Conservation (phyloP, 2,797 vertebrate species). For the Halcyon leucocephala region DNA sequence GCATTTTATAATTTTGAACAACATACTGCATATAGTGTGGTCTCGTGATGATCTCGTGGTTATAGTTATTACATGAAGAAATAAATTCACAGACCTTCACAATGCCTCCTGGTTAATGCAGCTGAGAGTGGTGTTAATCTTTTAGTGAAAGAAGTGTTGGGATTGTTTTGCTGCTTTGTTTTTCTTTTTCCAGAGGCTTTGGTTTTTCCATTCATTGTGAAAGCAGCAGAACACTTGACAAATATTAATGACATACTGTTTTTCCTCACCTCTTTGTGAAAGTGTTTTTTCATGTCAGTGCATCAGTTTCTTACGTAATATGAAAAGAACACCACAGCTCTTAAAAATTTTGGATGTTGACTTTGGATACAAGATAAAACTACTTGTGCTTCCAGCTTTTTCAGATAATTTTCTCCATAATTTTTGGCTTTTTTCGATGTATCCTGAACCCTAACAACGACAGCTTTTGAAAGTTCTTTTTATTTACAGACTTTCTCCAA, state of each 20-base stretch:
- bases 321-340: neutral
- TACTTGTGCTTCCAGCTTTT: neutral
- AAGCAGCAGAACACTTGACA: neutral
- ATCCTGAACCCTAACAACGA: neutral
- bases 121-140: neutral
- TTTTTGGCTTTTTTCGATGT: neutral
- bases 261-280: neutral
- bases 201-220: neutral
- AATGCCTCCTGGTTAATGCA: neutral
- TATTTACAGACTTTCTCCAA: neutral
- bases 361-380: neutral
- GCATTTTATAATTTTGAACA: neutral
- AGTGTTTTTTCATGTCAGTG: neutral
- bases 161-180: too few species aligned
- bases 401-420: neutral
- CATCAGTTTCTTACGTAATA: neutral
- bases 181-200: neutral
- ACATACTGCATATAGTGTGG: neutral
- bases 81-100: neutral
- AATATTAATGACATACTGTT: too few species aligned
- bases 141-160: accelerated
- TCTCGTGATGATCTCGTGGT: neutral
- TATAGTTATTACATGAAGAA: neutral
- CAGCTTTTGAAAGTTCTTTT: neutral
- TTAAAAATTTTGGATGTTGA: neutral